These are phyloP conservation scores for Acanthosoma haemorrhoidale DNA, from an alignment of 2,888 invertebrate genomes.

Conservation along the genomic window DNA sequence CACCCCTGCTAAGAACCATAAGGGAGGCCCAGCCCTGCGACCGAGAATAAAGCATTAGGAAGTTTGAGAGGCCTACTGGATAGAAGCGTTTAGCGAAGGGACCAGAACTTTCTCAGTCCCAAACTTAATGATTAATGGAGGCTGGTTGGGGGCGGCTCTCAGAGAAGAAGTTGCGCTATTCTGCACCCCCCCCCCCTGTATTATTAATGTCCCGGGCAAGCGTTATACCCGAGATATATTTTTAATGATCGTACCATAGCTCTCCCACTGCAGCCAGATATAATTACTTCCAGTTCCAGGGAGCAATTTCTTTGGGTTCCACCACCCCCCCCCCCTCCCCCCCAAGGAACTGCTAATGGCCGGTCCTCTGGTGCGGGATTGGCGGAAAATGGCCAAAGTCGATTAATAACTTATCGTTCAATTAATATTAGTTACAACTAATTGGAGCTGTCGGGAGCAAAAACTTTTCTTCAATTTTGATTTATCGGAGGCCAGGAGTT, in stretches of 20 bases:
- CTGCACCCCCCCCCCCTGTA: constrained; percentile 2
- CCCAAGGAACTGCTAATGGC: background rate
- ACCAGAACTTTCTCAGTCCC: constrained; percentile 6
- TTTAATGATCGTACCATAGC: constrained; percentile 19
- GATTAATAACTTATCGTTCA: constrained; percentile 24
- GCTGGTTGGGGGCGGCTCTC: background rate
- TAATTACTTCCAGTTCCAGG: constrained; percentile 21
- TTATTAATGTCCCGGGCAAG: constrained; percentile 19
- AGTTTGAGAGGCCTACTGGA: background rate
- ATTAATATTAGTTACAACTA: constrained; percentile 24
- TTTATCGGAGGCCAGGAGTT: too few species aligned
- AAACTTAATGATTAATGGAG: constrained; percentile 29
- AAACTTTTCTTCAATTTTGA: too few species aligned
- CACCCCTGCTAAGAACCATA: too few species aligned
- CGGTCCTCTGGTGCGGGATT: background rate
- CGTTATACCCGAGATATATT: constrained; percentile 18
- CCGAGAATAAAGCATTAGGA: background rate
- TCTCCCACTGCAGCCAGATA: background rate
- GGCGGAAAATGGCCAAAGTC: background rate
- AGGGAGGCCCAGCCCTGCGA: too few species aligned
- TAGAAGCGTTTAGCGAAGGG: background rate
- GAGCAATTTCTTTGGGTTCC: constrained; percentile 4
- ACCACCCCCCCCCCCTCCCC: background rate
- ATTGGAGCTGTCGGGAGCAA: constrained; percentile 12
- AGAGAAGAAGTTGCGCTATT: constrained; percentile 17